phyloP scores from a whole-genome alignment of 2,113 vertebrate genomes.

The Anser brachyrhynchus region DNA sequence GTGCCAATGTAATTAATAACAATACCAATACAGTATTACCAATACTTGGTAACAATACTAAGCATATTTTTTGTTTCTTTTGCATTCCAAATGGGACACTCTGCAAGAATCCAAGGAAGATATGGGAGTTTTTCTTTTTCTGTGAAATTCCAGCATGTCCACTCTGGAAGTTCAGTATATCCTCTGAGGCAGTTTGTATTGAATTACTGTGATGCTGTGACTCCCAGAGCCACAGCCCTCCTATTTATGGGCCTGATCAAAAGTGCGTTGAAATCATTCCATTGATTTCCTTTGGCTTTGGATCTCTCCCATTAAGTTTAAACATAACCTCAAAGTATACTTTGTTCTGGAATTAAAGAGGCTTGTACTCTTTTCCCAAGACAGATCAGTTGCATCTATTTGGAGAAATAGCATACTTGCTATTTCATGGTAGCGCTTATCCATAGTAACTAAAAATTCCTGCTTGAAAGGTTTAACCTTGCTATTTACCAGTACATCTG shows the following conservation, averaged over 20 bases:
- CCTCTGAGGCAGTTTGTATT: neutral
- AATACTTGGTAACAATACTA: neutral
- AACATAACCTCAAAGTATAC: neutral
- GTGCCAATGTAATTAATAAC: neutral
- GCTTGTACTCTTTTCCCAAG: neutral
- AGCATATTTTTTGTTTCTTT: neutral
- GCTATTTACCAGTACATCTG: neutral
- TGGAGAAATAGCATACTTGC: neutral
- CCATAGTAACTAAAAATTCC: neutral
- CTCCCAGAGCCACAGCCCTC: neutral
- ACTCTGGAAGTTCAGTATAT: neutral
- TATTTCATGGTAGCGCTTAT: neutral
- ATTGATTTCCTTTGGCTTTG: constrained; percentile 4
- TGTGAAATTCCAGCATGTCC: neutral
- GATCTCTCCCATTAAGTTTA: neutral
- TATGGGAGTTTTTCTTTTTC: neutral
- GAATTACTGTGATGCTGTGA: neutral
- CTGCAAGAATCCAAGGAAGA: neutral
- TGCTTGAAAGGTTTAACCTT: neutral
- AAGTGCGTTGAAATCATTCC: neutral
- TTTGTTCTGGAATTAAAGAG: neutral
- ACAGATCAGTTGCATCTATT: neutral
- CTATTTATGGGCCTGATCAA: neutral
- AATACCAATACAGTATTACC: neutral
- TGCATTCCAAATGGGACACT: neutral